phyloP scores from a whole-genome alignment of 2,113 vertebrate species.

The Trematocara stigmaticum region DNA sequence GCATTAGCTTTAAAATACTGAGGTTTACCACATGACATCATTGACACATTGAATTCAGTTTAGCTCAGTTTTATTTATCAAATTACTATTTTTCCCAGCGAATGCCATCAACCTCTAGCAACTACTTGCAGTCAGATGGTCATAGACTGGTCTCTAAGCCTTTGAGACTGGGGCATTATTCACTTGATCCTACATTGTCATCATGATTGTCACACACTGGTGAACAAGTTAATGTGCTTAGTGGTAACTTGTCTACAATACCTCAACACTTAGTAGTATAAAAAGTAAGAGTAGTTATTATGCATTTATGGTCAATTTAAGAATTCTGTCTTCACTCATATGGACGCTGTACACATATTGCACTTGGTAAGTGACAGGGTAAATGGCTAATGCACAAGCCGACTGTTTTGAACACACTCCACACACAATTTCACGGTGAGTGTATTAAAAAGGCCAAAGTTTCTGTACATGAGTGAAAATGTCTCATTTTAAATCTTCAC shows the following conservation, averaged over 20 bases:
- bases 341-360: background rate
- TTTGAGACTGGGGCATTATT: background rate
- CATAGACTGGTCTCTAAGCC: background rate
- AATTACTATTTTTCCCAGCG: background rate
- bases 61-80: background rate
- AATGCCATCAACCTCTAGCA: background rate
- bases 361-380: background rate
- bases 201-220: background rate
- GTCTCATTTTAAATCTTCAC: background rate
- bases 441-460: background rate
- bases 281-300: background rate
- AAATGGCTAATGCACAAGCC: background rate
- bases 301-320: background rate
- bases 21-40: background rate
- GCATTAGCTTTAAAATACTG: background rate
- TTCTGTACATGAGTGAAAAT: background rate
- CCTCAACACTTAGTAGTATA: background rate
- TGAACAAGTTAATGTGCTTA: background rate
- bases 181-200: background rate
- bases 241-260: background rate
- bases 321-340: background rate
- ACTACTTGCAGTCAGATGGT: background rate
- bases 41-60: background rate
- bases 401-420: background rate
- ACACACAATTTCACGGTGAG: background rate